These are phyloP conservation scores for Stenodema calcarata DNA, from an alignment of 2,888 invertebrate genomes.

Conservation along the genomic window DNA sequence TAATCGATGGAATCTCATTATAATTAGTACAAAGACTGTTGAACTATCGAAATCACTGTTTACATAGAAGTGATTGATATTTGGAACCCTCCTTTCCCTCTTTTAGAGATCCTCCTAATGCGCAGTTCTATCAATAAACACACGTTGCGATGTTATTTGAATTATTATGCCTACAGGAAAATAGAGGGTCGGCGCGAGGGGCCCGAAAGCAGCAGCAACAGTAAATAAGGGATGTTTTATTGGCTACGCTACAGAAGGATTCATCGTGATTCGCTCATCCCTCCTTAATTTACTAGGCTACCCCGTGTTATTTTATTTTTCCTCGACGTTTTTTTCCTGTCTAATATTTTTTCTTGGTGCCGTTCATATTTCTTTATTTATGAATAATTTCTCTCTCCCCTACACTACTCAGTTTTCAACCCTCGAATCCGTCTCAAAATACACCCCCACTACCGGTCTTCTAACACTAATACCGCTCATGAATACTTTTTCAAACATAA, in stretches of 20 bases:
- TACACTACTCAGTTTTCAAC: neutral
- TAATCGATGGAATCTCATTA: neutral
- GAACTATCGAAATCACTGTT: neutral
- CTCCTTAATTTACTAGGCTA: conserved; percentile 29
- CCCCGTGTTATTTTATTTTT: neutral
- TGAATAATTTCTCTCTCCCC: neutral
- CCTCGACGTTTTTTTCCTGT: neutral
- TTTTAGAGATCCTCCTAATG: neutral
- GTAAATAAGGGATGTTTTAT: conserved; percentile 44
- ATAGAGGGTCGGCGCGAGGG: neutral
- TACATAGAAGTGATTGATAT: conserved; percentile 1
- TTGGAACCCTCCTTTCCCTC: neutral
- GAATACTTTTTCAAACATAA: neutral
- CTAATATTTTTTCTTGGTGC: neutral
- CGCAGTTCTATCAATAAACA: conserved; percentile 25
- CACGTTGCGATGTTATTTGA: conserved; percentile 24
- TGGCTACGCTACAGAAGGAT: conserved; percentile 17
- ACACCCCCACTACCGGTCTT: neutral
- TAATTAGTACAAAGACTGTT: neutral
- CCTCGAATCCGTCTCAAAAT: neutral
- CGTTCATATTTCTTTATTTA: conserved; percentile 15
- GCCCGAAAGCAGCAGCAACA: neutral
- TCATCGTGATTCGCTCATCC: conserved; percentile 41
- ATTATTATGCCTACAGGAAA: conserved; percentile 33
- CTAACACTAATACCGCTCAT: neutral